Evolutionary conservation across 2,888 invertebrate species (phyloP).

Genomic region (Selenia dentaria): DNA sequence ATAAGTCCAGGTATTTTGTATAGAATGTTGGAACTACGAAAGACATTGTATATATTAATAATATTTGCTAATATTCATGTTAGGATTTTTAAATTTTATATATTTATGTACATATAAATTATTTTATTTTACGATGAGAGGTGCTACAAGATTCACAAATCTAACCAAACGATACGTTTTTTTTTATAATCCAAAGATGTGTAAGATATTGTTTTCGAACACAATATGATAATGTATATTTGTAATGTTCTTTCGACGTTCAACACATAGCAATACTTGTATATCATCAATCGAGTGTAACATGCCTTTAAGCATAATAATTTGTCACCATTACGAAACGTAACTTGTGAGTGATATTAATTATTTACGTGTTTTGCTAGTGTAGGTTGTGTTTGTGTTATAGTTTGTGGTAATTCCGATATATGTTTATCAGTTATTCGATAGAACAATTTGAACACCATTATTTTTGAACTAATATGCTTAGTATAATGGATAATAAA

Average conservation of each 20-base stretch:
- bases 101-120: slow-evolving; percentile 5
- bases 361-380: slow-evolving; percentile 15
- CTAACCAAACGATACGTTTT: slow-evolving; percentile 4
- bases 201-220: slow-evolving; percentile 11
- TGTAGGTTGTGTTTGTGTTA: slow-evolving; percentile 2
- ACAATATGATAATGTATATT: slow-evolving; percentile 18
- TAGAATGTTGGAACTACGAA: slow-evolving; percentile 11
- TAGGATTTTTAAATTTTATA: slow-evolving; percentile 10
- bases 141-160: slow-evolving; percentile 15
- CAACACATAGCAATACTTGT: slow-evolving; percentile 17
- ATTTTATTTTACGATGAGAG: slow-evolving; percentile 2
- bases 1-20: background rate
- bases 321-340: slow-evolving; percentile 25
- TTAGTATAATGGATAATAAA: too few relatives aligned
- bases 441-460: too few relatives aligned
- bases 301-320: slow-evolving; percentile 27
- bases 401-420: background rate
- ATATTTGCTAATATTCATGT: slow-evolving; percentile 14
- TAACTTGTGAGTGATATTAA: slow-evolving; percentile 1
- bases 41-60: slow-evolving; percentile 16
- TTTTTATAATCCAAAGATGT: slow-evolving; percentile 1
- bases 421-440: background rate
- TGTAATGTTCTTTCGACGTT: slow-evolving; percentile 22
- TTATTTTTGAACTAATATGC: too few relatives aligned
- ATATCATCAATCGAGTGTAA: slow-evolving; percentile 23